Conservation (phyloP, 1,140 invertebrate species). For the Lepidurus apus region DNA sequence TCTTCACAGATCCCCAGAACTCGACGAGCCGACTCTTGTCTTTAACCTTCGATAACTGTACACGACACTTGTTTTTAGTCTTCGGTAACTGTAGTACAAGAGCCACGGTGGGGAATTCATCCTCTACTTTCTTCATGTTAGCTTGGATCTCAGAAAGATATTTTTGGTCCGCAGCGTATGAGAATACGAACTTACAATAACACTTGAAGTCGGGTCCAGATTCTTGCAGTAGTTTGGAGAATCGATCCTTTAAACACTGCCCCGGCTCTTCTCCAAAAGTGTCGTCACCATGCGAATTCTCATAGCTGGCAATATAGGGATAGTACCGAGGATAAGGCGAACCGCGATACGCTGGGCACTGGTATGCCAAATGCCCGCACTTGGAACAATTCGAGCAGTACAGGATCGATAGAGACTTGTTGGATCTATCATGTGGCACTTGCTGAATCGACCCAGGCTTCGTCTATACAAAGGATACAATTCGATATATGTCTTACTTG, state of each 20-base stretch:
- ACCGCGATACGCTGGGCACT: not conserved
- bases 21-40: not conserved
- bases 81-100: not conserved
- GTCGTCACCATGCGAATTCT: not conserved
- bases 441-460: not conserved
- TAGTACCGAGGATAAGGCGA: not conserved
- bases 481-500: not conserved
- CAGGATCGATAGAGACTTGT: not conserved
- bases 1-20: not conserved
- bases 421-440: not conserved
- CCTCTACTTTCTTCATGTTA: not conserved
- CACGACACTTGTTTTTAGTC: not conserved
- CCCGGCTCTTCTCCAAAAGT: not conserved
- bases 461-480: not conserved
- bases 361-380: not conserved
- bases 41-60: not conserved
- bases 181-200: not conserved
- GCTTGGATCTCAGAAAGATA: not conserved
- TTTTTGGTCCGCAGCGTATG: not conserved
- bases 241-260: not conserved
- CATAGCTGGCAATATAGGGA: slow-evolving; percentile 1
- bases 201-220: not conserved
- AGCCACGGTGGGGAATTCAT: not conserved
- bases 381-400: not conserved
- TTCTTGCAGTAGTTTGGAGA: not conserved